Percentiles rank a stretch among this genome's conserved stretches.
phyloP scores from a whole-genome alignment of 2,113 vertebrate genomes.

The Marmota flaviventris region DNA sequence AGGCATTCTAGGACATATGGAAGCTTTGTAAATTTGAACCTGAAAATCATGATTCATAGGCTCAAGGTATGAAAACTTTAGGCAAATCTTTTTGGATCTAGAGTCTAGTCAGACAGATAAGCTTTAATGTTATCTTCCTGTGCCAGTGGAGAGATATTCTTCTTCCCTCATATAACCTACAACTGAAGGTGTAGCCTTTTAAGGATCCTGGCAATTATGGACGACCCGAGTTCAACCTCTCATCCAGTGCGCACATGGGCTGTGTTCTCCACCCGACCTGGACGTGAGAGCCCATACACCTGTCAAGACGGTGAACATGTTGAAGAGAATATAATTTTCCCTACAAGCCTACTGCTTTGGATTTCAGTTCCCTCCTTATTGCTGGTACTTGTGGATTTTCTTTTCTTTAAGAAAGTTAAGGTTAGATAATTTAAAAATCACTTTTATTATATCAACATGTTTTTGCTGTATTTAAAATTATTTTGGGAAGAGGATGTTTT shows the following conservation, averaged over 20 bases:
- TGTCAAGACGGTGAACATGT: background rate
- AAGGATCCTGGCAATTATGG: background rate
- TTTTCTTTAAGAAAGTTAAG: background rate
- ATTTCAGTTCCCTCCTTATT: background rate
- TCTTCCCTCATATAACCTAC: background rate
- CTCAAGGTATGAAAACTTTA: background rate
- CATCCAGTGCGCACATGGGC: background rate
- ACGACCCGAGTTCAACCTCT: background rate
- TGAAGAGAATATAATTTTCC: too few relatives aligned
- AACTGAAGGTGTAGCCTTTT: background rate
- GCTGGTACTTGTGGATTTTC: background rate
- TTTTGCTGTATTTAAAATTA: background rate
- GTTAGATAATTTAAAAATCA: background rate
- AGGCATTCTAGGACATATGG: background rate
- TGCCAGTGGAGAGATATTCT: background rate
- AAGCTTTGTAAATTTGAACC: background rate
- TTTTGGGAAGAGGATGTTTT: background rate
- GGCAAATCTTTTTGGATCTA: background rate
- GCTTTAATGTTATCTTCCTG: background rate
- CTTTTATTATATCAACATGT: background rate
- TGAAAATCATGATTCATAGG: background rate
- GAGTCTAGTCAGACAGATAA: background rate
- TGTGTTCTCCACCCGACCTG: background rate
- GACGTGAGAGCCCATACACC: too few relatives aligned
- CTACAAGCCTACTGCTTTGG: background rate